Conservation (phyloP, 2,113 vertebrate genomes). For the Halcyon senegalensis region DNA sequence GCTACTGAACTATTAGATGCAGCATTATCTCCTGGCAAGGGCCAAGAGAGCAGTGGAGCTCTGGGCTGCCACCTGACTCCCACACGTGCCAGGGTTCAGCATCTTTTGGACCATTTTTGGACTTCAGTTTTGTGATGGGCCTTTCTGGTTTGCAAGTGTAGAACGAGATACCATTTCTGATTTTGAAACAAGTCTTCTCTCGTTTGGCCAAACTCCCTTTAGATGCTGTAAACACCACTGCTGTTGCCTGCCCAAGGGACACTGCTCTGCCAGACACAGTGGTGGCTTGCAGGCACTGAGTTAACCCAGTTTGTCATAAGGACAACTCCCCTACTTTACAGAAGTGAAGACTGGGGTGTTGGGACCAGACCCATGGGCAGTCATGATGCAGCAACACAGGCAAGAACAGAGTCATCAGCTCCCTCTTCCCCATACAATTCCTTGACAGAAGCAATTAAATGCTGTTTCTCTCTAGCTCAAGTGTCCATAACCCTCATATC, state of each 20-base stretch:
- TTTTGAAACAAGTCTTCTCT: neutral
- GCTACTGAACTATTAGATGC: neutral
- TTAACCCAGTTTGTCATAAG: neutral
- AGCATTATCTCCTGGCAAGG: neutral
- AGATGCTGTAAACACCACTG: accelerated
- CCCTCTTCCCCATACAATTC: neutral
- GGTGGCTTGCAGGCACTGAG: neutral
- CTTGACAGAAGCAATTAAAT: neutral
- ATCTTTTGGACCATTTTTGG: neutral
- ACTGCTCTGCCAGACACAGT: accelerated
- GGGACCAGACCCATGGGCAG: neutral
- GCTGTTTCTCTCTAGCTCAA: neutral
- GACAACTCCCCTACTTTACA: too few relatives aligned
- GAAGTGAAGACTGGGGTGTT: accelerated
- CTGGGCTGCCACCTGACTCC: neutral
- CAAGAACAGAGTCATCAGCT: neutral
- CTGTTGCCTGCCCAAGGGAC: neutral
- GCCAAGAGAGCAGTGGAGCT: neutral
- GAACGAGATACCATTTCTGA: neutral
- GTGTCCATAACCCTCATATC: neutral
- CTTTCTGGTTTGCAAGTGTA: neutral
- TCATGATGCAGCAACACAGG: neutral
- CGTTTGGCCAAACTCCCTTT: neutral
- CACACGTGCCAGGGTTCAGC: neutral
- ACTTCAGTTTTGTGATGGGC: neutral